Evolutionary conservation across 2,113 vertebrate species (phyloP), one percentile per base, ranked within the genome.

Genomic region (Engystomops pustulosus): DNA sequence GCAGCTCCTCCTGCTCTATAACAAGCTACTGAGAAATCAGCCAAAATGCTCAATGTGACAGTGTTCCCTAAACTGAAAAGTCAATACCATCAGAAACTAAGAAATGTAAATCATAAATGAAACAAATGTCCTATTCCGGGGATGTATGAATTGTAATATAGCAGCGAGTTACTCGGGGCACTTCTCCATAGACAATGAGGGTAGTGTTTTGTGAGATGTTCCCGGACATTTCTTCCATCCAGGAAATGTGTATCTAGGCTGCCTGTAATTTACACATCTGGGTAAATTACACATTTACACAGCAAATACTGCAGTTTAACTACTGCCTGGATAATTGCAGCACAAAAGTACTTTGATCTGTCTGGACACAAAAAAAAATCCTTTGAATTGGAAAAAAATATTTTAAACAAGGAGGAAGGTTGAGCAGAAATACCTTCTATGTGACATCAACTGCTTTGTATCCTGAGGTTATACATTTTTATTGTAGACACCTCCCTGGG

Each of bases 391-490:
- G 32, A 32, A 6, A 77, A 77, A 58, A 58, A 58, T 38, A 55
- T 70, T 27, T 15, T 51, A 70, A 30, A 25, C 20, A 6, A 15
- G 17, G 65, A 70, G 65, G 12, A 68, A 81, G 36, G n/a, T 49
- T 55, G 20, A 27, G 67, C 65, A 70, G 17, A 55, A 71, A 72
- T 72, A 17, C 80, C 49, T 71, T 36, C 18, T 71, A 30, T 44
- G 47, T 72, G 80, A 72, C 80, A 81, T 81, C 68, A 72, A 36
- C 34, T 53, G 45, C 34, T 36, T 47, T 11, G 72, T 81, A 72
- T 30, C 80, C 80, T 25, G 67, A 58, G 80, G 80, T 71, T 58
- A 81, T 71, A 32, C 68, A 81, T 81, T 81, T 71, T 44, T 71
- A 72, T 58, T 44, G 58, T 18, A 71, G 68, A 20, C 20, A 81